Conservation (phyloP, 2,113 vertebrate species). For the Actenoides lindsayi region DNA sequence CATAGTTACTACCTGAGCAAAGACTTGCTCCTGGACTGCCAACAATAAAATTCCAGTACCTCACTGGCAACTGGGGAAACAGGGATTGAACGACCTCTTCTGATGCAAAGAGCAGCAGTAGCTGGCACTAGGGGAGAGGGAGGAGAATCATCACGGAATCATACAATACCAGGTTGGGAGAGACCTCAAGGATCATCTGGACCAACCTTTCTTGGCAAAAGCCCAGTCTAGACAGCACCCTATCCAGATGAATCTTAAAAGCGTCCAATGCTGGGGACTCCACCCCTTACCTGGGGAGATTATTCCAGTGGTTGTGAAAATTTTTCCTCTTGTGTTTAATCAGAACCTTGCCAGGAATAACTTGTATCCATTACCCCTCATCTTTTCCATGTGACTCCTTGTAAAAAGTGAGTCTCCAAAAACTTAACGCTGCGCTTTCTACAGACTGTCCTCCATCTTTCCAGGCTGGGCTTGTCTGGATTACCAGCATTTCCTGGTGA, state of each 20-base stretch:
- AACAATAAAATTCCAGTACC: background rate
- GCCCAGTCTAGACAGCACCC: background rate
- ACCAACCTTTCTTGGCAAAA: background rate
- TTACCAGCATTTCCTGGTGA: background rate
- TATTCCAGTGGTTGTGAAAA: background rate
- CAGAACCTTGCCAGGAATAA: background rate
- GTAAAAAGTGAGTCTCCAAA: background rate
- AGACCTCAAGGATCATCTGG: background rate
- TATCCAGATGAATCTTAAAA: background rate
- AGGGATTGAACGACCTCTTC: background rate
- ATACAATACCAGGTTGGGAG: background rate
- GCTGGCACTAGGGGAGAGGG: background rate
- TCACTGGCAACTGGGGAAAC: background rate
- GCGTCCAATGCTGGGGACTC: background rate
- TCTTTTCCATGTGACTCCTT: background rate
- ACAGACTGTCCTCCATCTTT: background rate
- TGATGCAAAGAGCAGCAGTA: background rate
- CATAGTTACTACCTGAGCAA: background rate
- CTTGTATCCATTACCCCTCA: too few relatives aligned
- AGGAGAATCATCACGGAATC: background rate
- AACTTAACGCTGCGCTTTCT: background rate
- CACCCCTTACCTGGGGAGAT: background rate
- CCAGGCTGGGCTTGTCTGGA: background rate
- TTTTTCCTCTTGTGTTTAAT: background rate
- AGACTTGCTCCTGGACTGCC: background rate